Evolutionary conservation across 2,113 vertebrate genomes (phyloP), one percentile per base, ranked within the genome.

Genomic region (Hyla sarda): DNA sequence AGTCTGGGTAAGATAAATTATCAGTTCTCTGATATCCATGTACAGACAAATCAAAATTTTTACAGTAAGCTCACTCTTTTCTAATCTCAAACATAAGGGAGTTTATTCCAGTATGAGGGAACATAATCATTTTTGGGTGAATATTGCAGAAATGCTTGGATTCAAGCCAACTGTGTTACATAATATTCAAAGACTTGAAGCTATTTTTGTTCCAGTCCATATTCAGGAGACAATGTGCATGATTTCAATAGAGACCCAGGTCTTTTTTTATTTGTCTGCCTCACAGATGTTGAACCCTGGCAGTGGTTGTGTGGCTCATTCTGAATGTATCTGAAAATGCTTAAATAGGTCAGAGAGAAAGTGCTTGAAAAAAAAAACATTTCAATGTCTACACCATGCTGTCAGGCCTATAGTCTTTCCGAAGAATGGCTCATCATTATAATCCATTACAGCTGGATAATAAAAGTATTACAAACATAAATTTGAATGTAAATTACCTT

Each of bases 391-490:
- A 28, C 71, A 50, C 52, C 34, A 62, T 48, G 52, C 25, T 76
- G 52, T 41, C 67, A 71, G 8, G 67, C 28, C 13, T 62, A 77
- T 77, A 77, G 58, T 86, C 23, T 56, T 11, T 37, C 21, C 71
- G 79, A 25, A 52, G 58, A 37, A 71, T 54, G 32, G 48, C 8
- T 37, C n/a, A 50, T 77, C 45, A 37, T 58, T 86, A 71, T 72
- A 80, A 56, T 71, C 74, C 48, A 37, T 80, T 80, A 32, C 37
- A 84, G 54, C 28, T 85, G 58, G 73, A 85, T 50, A 85, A 88
- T 77, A 67, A 74, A 82, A 88, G 72, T 0, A 0, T 72, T 82
- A 73, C 25, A 88, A 88, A 56, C 85, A 88, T 30, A 84, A 28
- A 87, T 69, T 32, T 83, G 75, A 21, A 88, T 14, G 2, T 50